A percentile compares a stretch with the other conserved stretches of the same genome.
phyloP scores from a whole-genome alignment of 2,797 vertebrate genomes.

The Ctenosaura bakeri region DNA sequence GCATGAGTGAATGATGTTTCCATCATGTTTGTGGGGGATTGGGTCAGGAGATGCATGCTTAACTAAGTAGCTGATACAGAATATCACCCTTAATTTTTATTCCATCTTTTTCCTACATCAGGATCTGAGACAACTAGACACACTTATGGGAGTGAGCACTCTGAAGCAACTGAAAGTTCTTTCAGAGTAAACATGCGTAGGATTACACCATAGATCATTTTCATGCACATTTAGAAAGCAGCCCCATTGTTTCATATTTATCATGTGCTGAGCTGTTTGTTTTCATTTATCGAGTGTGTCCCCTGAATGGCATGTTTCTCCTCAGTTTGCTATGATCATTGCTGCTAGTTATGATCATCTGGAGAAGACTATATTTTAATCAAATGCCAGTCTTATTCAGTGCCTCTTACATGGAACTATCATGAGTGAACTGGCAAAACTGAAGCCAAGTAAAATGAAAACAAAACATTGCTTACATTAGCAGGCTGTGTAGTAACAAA shows the following conservation, averaged over 20 bases:
- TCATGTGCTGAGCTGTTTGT: background rate
- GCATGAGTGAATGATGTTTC: too few species aligned
- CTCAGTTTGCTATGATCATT: background rate
- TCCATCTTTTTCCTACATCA: too few species aligned
- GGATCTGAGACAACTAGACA: too few species aligned
- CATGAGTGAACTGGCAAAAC: background rate
- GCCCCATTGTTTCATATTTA: background rate
- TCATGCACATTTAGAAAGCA: background rate
- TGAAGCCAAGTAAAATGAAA: background rate
- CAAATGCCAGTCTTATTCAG: background rate
- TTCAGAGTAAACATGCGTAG: background rate
- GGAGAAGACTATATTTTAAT: background rate
- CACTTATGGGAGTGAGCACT: too few species aligned
- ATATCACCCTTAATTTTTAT: too few species aligned
- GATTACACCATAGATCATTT: background rate
- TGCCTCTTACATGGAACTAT: background rate
- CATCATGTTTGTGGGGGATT: too few species aligned
- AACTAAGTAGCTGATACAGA: too few species aligned
- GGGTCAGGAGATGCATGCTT: too few species aligned
- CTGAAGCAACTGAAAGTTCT: background rate
- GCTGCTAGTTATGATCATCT: background rate
- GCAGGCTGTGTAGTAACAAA: conserved; percentile 9
- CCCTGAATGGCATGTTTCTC: background rate
- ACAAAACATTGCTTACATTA: conserved; percentile 17
- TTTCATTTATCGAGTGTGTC: background rate